Conservation (phyloP, 2,113 vertebrate genomes). For the Sus scrofa region DNA sequence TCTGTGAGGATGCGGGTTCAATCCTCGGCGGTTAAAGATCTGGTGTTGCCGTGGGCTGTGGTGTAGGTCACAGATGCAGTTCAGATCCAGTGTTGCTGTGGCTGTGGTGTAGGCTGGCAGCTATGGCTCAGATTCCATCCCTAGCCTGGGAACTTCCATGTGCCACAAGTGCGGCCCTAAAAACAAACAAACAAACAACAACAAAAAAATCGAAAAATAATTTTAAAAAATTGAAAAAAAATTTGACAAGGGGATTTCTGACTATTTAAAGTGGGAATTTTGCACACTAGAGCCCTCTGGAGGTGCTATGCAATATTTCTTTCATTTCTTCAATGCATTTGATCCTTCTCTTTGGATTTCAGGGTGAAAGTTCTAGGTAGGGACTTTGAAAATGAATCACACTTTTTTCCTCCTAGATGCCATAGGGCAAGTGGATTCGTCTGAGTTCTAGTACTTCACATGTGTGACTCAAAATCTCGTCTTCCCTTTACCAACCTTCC, state of each 20-base stretch:
- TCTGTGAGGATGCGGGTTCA: too few relatives aligned
- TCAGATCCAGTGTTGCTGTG: too few relatives aligned
- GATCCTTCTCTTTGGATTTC: neutral
- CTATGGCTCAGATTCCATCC: too few relatives aligned
- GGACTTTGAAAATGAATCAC: conserved; percentile 47
- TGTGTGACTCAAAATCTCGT: neutral
- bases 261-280: neutral
- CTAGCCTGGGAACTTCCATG: too few relatives aligned
- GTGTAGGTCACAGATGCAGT: too few relatives aligned
- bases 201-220: too few relatives aligned
- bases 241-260: neutral
- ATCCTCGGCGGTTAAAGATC: too few relatives aligned
- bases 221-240: neutral
- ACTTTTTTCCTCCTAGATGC: neutral
- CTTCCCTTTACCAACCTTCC: neutral
- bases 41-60: too few relatives aligned
- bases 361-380: conserved; percentile 33
- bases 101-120: too few relatives aligned
- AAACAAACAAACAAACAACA: too few relatives aligned
- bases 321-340: neutral
- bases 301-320: fast-evolving
- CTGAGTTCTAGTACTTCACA: neutral
- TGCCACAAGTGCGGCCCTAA: too few relatives aligned
- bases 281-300: neutral
- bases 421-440: neutral